Conservation (phyloP, 2,113 vertebrate genomes). For the Apodemus sylvaticus region DNA sequence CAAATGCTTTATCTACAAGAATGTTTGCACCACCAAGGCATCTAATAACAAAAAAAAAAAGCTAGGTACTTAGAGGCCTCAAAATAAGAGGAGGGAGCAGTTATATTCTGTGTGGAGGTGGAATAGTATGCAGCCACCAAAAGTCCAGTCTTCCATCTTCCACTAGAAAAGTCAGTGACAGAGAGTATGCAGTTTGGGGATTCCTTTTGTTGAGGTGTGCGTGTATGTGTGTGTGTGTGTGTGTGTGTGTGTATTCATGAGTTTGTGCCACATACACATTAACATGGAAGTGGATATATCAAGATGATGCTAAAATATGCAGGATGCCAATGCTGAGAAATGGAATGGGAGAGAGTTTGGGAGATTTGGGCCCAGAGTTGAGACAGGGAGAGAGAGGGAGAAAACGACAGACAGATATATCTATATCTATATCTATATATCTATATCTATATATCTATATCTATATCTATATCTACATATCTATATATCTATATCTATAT, state of each 20-base stretch:
- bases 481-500: too few relatives aligned
- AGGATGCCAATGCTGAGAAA: not conserved
- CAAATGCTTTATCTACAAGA: not conserved
- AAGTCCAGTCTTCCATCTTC: constrained; percentile 13
- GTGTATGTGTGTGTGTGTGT: not conserved
- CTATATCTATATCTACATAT: too few relatives aligned
- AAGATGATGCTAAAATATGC: not conserved
- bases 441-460: too few relatives aligned
- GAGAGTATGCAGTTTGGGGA: not conserved
- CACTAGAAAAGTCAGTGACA: not conserved
- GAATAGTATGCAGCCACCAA: constrained; percentile 1
- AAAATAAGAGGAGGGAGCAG: not conserved
- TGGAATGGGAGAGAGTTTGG: not conserved
- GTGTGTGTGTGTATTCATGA: not conserved
- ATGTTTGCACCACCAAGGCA: not conserved
- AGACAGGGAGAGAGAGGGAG: not conserved
- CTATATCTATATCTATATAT: too few relatives aligned
- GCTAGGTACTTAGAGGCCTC: not conserved
- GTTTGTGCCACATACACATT: not conserved
- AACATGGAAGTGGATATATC: not conserved
- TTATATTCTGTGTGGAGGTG: not conserved
- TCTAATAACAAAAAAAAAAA: not conserved
- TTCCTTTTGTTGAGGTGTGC: not conserved
- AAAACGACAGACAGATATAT: not conserved
- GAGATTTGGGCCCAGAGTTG: not conserved